Evolutionary conservation across 1,140 invertebrate species (phyloP), one percentile per base, ranked within the genome.

Genomic region (Tachypleus tridentatus): DNA sequence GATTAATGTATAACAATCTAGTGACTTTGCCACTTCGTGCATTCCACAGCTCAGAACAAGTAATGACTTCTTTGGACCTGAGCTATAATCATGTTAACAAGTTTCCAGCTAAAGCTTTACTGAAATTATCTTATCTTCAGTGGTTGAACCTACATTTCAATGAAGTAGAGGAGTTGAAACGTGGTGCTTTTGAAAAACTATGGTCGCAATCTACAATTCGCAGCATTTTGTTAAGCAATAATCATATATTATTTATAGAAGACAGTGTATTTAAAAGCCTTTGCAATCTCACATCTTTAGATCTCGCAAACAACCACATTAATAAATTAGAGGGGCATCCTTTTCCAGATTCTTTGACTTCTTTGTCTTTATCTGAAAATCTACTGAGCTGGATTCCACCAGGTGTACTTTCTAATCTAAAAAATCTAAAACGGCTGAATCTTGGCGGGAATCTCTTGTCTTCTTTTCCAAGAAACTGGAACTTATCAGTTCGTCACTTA

Each of bases 81-180:
- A 89, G 91, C 67, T 84, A 88, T 68, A 93, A 93, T 72, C 81
- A 85, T 65, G 77, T 93, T 6, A 78, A 77, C 4, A 75, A 76
- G 4, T 77, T 87, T 70, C 86, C 86, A 49, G 80, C 83, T 63
- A 74, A 79, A 67, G 82, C 85, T 57, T 78, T 88, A 64, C 80
- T 79, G 72, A 80, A 82, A 63, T 79, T 88, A 87, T 83, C 85
- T 54, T 81, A 85, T 66, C 80, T 87, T 66, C 83, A 83, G 73
- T 89, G 88, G 83, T 74, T 93, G n/a, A 89, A 89, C 73, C 74
- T 93, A 52, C 80, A 88, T 48, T 87, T 87, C 58, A 93, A 93
- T 77, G 83, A 84, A 66, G 84, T 91, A 29, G 81, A 82, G 64
- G 76, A 80, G 3, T 80, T 61, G 56, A 57, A 60, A 8, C 48